Percentiles rank a stretch among this genome's conserved stretches.
phyloP scores from a whole-genome alignment of 2,888 invertebrate species.

The Euclidia mi region DNA sequence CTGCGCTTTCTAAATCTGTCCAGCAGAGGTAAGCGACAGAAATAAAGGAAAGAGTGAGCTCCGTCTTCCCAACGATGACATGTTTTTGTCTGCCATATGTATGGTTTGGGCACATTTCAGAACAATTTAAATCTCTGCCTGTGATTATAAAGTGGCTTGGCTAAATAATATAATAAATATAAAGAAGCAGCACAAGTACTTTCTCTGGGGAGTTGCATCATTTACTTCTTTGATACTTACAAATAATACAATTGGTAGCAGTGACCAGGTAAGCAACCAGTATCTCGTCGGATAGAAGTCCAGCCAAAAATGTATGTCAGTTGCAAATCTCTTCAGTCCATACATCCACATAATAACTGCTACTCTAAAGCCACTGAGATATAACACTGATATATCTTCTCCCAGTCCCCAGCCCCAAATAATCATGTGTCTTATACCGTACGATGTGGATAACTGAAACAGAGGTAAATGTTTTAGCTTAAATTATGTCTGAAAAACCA shows the following conservation, averaged over 20 bases:
- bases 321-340: slow-evolving; percentile 72
- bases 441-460: slow-evolving; percentile 56
- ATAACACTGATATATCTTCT: slow-evolving; percentile 61
- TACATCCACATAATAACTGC: slow-evolving; percentile 79
- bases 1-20: no score
- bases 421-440: slow-evolving; percentile 11
- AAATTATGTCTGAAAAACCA: no score
- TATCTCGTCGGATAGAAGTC: slow-evolving; percentile 78
- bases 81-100: no score
- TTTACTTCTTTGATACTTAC: slow-evolving; percentile 65
- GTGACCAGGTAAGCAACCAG: slow-evolving; percentile 72
- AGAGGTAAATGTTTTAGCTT: slow-evolving; percentile 8
- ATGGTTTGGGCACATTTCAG: no score
- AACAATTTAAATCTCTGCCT: no score
- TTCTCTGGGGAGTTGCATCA: no score
- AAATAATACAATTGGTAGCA: slow-evolving; percentile 67
- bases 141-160: no score
- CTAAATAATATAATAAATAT: no score
- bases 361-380: slow-evolving; percentile 69
- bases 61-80: no score
- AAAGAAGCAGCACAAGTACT: no score
- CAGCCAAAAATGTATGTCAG: slow-evolving; percentile 80
- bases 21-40: no score
- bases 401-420: slow-evolving; percentile 56
- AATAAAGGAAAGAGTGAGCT: no score